Base-by-base conservation (phyloP, 2,797 vertebrate species). In the Gymnoscopelus braueri region DNA sequence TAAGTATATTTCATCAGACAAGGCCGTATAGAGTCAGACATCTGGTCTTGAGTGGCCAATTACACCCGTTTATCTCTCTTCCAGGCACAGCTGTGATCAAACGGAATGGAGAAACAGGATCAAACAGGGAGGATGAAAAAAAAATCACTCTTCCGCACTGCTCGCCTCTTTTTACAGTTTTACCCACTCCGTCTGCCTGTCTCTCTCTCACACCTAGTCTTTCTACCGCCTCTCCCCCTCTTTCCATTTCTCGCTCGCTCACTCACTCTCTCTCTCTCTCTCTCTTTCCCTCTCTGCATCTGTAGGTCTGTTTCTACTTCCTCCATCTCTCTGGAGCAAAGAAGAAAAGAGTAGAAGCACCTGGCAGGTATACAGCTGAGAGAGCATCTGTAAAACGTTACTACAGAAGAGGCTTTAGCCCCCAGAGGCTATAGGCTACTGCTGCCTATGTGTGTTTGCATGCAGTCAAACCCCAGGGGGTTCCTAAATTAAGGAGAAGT, bases 1-100 rank as follows among this genome's bases (percentile, higher is more conserved):
- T 72, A 78, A 63, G 67, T 76, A 79, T 74, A 78, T 89, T 84
- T 84, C 84, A 82, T 83, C 71, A 65, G 84, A 84, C 83, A 86
- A 84, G 72, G 84, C 39, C 9, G 39, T 82, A 89, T 79, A 53
- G 85, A 87, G 69, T 85, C 74, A 91, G 90, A 90, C 87, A 92
- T 90, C 85, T 85, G 86, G 86, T 91, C 88, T 90, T 88, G 88
- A 91, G 91, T 91, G 90, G 88, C 90, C 91, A 91, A 91, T 92
- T 91, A 91, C 78, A 85, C 90, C 89, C 90, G 80, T 91, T 92
- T 92, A 91, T 90, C 91, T 91, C 83, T 75, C 89, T 91, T 84
- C 80, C 84, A 91, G 90, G 88, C 91, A 69, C 89, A 87, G 90
- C 88, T 89, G 90, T 81, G 88, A 92, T 92, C 90, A 92, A 87